Evolutionary conservation across 2,888 invertebrate species (phyloP).

Genomic region (Orthonychiurus folsomi): DNA sequence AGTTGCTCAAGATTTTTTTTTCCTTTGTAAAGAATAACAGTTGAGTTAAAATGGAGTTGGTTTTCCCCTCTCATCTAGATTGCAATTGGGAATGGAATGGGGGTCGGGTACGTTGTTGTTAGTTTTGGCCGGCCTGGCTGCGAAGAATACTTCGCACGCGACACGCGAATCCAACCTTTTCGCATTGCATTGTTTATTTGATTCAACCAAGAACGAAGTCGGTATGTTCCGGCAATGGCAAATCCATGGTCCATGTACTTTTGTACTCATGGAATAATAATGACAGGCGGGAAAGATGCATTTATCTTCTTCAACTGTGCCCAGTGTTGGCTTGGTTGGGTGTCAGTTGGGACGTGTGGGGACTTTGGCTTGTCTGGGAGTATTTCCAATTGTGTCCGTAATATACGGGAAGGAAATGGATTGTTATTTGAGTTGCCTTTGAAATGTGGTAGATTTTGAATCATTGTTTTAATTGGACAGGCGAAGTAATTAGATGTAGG

Average conservation of each 20-base stretch:
- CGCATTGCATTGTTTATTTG: neutral
- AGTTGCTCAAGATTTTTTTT: neutral
- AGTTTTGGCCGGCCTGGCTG: neutral
- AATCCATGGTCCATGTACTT: no score
- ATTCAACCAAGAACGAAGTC: neutral
- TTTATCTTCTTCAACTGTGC: constrained; percentile 1
- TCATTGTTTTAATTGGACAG: no score
- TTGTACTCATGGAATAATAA: neutral
- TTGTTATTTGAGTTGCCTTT: neutral
- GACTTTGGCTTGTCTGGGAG: neutral
- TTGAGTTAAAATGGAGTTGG: no score
- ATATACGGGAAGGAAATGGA: neutral
- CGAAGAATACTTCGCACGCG: neutral
- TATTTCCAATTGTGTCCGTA: neutral
- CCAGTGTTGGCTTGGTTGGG: no score
- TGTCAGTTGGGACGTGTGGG: neutral
- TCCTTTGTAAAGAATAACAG: neutral
- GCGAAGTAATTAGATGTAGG: no score
- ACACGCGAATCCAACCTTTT: neutral
- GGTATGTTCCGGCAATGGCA: neutral
- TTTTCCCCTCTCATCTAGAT: no score
- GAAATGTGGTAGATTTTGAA: neutral
- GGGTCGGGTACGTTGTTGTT: neutral
- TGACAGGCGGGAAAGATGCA: neutral
- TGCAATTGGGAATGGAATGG: no score